Conservation (phyloP, 2,113 vertebrate species). For the human (Homo sapiens) region GRCh38 chr7:78355501-78356000, state of each 20-base stretch:
- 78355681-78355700: neutral
- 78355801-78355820: conserved; percentile 11
- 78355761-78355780: conserved; percentile 11
- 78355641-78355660: conserved; percentile 2
- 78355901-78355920: neutral
- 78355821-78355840: conserved; percentile 25
- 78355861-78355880: neutral
- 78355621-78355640: neutral
- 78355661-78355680: neutral
- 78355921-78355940: neutral
- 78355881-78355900: neutral
- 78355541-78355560: neutral
- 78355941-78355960: neutral
- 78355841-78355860: neutral
- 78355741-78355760: neutral
- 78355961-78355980: neutral
- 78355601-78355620: neutral
- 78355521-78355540: neutral
- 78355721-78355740: neutral
- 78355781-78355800: conserved; percentile 26
- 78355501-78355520: neutral
- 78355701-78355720: neutral
- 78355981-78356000: neutral
- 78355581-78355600: neutral
- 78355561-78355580: neutral